These are phyloP conservation scores for Sebastes baramenuke DNA, from an alignment of 2,797 vertebrate genomes.

Conservation along the genomic window DNA sequence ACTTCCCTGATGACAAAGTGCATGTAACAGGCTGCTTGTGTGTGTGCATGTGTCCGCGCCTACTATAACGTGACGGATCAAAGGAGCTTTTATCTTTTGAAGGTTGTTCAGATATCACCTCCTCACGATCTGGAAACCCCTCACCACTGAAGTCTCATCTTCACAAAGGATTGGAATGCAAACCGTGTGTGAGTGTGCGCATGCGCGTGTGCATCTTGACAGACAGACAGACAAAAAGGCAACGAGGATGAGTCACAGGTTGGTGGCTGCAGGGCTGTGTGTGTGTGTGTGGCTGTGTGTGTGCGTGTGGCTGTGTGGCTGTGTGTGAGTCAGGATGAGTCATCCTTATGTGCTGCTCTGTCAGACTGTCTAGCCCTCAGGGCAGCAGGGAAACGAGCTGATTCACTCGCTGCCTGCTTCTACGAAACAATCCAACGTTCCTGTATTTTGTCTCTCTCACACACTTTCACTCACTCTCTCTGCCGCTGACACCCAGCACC, in stretches of 20 bases:
- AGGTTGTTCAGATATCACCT: slow-evolving; percentile 63
- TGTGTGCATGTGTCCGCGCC: not conserved
- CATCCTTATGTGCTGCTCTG: slow-evolving; percentile 68
- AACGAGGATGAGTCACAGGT: slow-evolving; percentile 59
- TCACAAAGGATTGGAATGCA: slow-evolving; percentile 60
- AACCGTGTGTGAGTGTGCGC: not conserved
- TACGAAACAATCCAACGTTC: slow-evolving; percentile 19
- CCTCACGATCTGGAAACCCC: slow-evolving; percentile 52
- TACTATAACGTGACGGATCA: slow-evolving; percentile 44
- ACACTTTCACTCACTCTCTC: slow-evolving; percentile 21
- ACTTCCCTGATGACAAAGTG: not conserved
- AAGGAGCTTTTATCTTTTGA: slow-evolving; percentile 60
- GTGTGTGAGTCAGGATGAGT: slow-evolving; percentile 60
- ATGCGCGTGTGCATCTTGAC: not conserved
- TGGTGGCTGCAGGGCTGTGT: slow-evolving; percentile 48
- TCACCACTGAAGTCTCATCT: slow-evolving; percentile 40
- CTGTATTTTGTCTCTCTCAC: not conserved
- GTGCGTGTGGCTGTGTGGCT: not conserved
- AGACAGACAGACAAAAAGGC: slow-evolving; percentile 12
- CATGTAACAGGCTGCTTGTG: not conserved
- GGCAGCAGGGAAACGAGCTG: slow-evolving; percentile 49
- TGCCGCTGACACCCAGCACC: not conserved
- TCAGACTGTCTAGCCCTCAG: slow-evolving; percentile 62
- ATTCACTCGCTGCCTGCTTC: slow-evolving; percentile 50
- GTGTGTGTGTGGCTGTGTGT: not conserved